phyloP scores from a whole-genome alignment of 2,797 vertebrate genomes.

The Periophthalmus magnuspinnatus region DNA sequence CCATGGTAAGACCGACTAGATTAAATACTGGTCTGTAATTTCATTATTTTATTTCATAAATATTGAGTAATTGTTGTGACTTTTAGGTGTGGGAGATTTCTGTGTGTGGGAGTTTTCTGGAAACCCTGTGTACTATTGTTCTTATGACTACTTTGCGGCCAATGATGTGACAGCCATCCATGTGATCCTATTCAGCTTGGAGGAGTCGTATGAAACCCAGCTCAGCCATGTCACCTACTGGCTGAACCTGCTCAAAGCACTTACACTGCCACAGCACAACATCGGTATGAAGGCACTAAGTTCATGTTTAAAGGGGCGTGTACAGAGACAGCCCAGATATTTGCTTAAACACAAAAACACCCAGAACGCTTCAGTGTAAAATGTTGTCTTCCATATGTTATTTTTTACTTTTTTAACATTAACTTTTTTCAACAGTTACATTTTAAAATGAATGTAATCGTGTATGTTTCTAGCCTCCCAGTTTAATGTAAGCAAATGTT shows the following conservation, averaged over 20 bases:
- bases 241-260: conserved; percentile 93
- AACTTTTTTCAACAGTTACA: too few relatives aligned
- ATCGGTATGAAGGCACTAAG: conserved; percentile 77
- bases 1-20: conserved; percentile 79
- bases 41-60: not conserved
- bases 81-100: conserved; percentile 91
- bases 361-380: too few relatives aligned
- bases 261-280: conserved; percentile 86
- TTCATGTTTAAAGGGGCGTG: not conserved
- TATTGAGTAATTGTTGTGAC: not conserved
- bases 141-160: conserved; percentile 94
- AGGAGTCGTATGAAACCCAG: conserved; percentile 96
- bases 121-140: conserved; percentile 94
- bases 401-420: too few relatives aligned
- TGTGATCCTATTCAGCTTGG: conserved; percentile 90
- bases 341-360: too few relatives aligned
- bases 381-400: too few relatives aligned
- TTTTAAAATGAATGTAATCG: too few relatives aligned
- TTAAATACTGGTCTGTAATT: not conserved
- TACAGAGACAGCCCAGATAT: not conserved
- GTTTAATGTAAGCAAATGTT: too few relatives aligned
- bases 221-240: conserved; percentile 96
- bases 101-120: conserved; percentile 97
- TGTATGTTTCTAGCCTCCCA: too few relatives aligned
- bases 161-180: conserved; percentile 91